These are phyloP conservation scores for Lasioglossum oenotherae DNA, from an alignment of 2,888 invertebrate genomes.

Conservation along the genomic window DNA sequence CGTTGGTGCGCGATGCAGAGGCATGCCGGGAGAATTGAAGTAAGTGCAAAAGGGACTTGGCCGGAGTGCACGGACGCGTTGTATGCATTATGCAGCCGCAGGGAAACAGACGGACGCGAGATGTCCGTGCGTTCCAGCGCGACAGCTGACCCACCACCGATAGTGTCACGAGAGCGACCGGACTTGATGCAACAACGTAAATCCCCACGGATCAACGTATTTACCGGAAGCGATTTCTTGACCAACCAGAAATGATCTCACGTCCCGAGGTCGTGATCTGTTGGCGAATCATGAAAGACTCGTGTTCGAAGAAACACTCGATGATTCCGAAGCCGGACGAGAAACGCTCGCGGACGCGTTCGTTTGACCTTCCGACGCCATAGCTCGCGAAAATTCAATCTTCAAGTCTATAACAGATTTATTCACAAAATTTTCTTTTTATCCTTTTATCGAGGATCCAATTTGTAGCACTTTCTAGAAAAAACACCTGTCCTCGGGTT, in stretches of 20 bases:
- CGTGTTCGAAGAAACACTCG: background rate
- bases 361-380: background rate
- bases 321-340: background rate
- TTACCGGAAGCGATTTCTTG: constrained; percentile 65
- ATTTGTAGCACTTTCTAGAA: too few relatives aligned
- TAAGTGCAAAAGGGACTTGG: constrained; percentile 68
- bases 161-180: constrained; percentile 20
- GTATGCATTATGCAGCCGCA: constrained; percentile 71
- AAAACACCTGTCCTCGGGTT: too few relatives aligned
- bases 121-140: constrained; percentile 53
- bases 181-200: background rate
- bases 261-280: background rate
- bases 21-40: constrained; percentile 31
- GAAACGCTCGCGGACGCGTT: background rate
- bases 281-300: background rate
- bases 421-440: too few relatives aligned
- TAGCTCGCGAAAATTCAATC: background rate
- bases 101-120: constrained; percentile 67
- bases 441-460: too few relatives aligned
- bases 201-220: constrained; percentile 42
- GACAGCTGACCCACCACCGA: constrained; percentile 33
- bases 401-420: too few relatives aligned
- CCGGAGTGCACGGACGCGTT: constrained; percentile 53
- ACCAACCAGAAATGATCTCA: background rate
- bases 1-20: constrained; percentile 24